phyloP scores from a whole-genome alignment of 2,888 invertebrate genomes.

The Slavum lentiscoides region DNA sequence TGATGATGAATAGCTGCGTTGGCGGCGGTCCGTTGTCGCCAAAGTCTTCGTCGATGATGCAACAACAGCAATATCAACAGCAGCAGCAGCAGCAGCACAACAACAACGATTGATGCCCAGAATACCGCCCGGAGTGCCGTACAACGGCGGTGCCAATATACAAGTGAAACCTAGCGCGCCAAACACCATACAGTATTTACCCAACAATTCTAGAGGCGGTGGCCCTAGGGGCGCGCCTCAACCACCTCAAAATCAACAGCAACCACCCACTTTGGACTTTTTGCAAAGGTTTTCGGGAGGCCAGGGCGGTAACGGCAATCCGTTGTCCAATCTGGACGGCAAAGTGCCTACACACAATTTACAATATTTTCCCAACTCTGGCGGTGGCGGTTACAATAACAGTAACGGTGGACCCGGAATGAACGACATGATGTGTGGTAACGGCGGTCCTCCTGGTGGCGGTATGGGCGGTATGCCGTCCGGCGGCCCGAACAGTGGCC shows the following conservation, averaged over 20 bases:
- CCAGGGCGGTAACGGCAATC: constrained; percentile 58
- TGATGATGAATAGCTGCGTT: constrained; percentile 30
- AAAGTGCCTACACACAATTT: constrained; percentile 73
- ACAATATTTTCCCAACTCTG: constrained; percentile 72
- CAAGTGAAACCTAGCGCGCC: constrained; percentile 92
- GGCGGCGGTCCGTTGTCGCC: constrained; percentile 44
- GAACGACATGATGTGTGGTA: constrained; percentile 59
- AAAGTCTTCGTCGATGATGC: constrained; percentile 43
- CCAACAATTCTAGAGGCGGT: constrained; percentile 77
- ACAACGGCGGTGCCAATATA: constrained; percentile 79
- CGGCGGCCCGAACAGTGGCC: constrained; percentile 48
- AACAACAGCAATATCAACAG: constrained; percentile 39
- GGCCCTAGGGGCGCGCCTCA: constrained; percentile 72
- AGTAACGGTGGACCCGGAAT: constrained; percentile 56
- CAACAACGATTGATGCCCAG: constrained; percentile 61
- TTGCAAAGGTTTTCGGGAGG: constrained; percentile 80
- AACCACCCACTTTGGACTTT: constrained; percentile 79
- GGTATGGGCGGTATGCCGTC: constrained; percentile 39
- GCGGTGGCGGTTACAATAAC: constrained; percentile 56
- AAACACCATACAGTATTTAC: constrained; percentile 97
- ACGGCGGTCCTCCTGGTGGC: constrained; percentile 55
- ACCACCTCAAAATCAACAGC: constrained; percentile 67
- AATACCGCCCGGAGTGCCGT: constrained; percentile 63
- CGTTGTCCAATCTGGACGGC: constrained; percentile 72
- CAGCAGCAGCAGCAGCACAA: not conserved